These are phyloP conservation scores for Ditylenchus dipsaci DNA, from an alignment of 1,140 invertebrate genomes.

Conservation along the genomic window DNA sequence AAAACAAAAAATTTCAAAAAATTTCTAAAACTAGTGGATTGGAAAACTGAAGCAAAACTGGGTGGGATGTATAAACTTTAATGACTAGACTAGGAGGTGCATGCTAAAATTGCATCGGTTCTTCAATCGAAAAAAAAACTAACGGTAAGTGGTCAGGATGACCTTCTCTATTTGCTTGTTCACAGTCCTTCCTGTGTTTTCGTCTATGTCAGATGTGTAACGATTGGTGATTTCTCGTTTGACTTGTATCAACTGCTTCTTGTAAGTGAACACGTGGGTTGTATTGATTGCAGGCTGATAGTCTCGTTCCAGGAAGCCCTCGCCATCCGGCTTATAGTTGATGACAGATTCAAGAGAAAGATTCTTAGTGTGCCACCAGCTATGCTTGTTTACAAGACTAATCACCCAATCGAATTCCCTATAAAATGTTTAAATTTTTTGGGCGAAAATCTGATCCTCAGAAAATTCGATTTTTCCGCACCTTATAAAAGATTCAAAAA, in stretches of 20 bases:
- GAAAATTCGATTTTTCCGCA: neutral
- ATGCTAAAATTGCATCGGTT: too few species aligned
- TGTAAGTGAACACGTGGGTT: neutral
- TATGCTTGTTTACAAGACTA: neutral
- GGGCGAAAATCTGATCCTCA: neutral
- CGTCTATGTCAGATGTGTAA: neutral
- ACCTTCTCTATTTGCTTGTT: neutral
- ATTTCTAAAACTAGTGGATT: too few species aligned
- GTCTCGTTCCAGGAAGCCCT: neutral
- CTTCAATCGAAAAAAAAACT: too few species aligned
- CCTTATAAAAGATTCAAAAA: too few species aligned
- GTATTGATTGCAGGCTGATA: constrained; percentile 20
- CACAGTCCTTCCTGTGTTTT: neutral
- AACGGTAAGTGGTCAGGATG: neutral
- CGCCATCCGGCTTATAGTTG: neutral
- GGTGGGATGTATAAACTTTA: too few species aligned
- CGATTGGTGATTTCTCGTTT: neutral
- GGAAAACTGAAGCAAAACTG: too few species aligned
- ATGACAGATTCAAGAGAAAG: neutral
- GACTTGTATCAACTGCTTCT: neutral
- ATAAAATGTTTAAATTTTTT: constrained; percentile 19
- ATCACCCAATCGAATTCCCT: neutral
- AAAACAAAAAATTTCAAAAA: too few species aligned
- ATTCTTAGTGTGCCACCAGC: neutral
- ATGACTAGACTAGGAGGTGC: too few species aligned